Percentiles rank a stretch among this genome's conserved stretches.
phyloP scores from a whole-genome alignment of 2,797 vertebrate species.

The Tinamus major region DNA sequence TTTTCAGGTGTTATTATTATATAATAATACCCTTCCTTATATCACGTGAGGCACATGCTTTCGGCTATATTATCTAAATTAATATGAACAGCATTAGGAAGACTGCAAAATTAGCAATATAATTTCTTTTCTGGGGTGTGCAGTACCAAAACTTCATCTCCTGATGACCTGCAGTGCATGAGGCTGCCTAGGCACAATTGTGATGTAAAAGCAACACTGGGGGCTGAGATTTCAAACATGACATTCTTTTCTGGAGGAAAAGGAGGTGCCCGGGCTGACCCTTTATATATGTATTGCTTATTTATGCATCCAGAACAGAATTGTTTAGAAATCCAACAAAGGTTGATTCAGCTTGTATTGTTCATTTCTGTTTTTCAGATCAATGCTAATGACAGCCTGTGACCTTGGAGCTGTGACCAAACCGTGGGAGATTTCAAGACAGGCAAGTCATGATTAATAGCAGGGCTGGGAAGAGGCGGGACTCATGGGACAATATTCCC shows the following conservation, averaged over 20 bases:
- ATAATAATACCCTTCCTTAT: slow-evolving; percentile 56
- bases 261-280: slow-evolving; percentile 50
- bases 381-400: slow-evolving; percentile 99
- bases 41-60: slow-evolving; percentile 49
- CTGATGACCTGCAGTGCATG: slow-evolving; percentile 60
- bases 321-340: slow-evolving; percentile 80
- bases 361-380: slow-evolving; percentile 88
- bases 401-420: slow-evolving; percentile 99
- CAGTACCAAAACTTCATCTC: slow-evolving; percentile 60
- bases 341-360: slow-evolving; percentile 81
- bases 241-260: slow-evolving; percentile 60
- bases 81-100: slow-evolving; percentile 42
- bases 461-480: slow-evolving; percentile 73
- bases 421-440: slow-evolving; percentile 98
- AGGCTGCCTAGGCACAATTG: slow-evolving; percentile 59
- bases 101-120: slow-evolving; percentile 57
- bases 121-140: slow-evolving; percentile 40
- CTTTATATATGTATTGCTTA: slow-evolving; percentile 71
- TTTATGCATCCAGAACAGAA: slow-evolving; percentile 75
- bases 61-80: slow-evolving; percentile 41
- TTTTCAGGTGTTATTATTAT: slow-evolving; percentile 46
- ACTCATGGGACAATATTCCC: slow-evolving; percentile 74
- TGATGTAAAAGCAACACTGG: slow-evolving; percentile 59
- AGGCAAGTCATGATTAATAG: slow-evolving; percentile 91
- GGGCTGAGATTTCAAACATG: slow-evolving; percentile 50